Evolutionary conservation across 1,140 invertebrate species (phyloP), one percentile per base, ranked within the genome.

Genomic region (Babylonia areolata): DNA sequence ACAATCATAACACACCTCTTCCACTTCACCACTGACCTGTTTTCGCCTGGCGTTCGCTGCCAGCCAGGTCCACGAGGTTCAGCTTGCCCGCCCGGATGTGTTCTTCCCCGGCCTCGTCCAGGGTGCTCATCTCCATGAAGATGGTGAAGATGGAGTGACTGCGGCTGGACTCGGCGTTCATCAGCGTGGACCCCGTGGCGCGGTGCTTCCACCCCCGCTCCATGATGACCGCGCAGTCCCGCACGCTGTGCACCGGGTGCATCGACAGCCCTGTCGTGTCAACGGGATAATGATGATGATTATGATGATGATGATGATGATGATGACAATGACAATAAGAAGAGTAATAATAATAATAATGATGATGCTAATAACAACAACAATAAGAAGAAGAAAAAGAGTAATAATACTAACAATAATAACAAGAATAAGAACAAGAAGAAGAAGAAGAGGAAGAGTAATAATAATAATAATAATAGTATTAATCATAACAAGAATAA

Each of bases 111-210:
- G 91, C 91, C 6, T 93, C 93, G 85, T 94, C 90, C n/a, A 93
- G 92, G 28, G 93, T 93, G 91, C 97, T 96, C 94, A 97, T 97
- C 93, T 99, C 98, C 20, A 99, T 94, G 73, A 96, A 96, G 83
- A 99, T 96, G 0, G 97, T 98, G 92, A 99, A 97, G 84, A 99
- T 98, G n/a, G 97, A 97, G 93, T 99, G 98, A 85, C 95, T 96
- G 15, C 98, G 95, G 6, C 94, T 95, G 42, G 97, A 98, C 85
- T 97, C 97, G 0, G 97, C 96, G 92, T 98, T 98, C 97, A 98
- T 98, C 64, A 97, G 95, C 0, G 97, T 98, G 0, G 97, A 96
- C 0, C 97, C 97, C 0, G 96, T 96, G 0, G 96, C 95, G 87
- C 97, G 94, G 91, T 97, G 96, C 54, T 95, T 95, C 95, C 97